Evolutionary conservation across 2,797 vertebrate genomes (phyloP).

Genomic region (Pteronotus mesoamericanus): DNA sequence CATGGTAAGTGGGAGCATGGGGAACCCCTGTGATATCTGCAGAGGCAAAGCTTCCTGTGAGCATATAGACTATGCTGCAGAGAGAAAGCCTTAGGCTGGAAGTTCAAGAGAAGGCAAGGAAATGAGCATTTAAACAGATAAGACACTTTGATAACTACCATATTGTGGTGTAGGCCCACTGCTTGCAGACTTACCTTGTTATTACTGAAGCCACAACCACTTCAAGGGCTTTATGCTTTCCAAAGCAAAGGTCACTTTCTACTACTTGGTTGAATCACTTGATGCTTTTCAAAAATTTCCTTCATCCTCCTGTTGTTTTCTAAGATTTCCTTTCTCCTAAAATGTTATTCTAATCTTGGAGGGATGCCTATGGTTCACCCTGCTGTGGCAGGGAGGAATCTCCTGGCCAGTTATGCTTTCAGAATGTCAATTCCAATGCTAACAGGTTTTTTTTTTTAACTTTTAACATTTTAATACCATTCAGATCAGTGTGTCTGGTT

Average conservation of each 20-base stretch:
- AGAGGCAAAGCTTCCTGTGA: neutral
- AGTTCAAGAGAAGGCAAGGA: neutral
- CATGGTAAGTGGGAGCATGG: conserved; percentile 12
- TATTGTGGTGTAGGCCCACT: neutral
- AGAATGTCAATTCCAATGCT: neutral
- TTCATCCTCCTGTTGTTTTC: neutral
- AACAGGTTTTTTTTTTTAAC: neutral
- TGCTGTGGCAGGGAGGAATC: neutral
- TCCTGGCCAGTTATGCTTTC: neutral
- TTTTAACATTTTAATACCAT: neutral
- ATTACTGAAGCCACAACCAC: neutral
- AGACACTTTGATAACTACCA: neutral
- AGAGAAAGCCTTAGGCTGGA: neutral
- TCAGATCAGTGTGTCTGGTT: neutral
- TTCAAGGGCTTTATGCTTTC: neutral
- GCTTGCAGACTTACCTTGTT: neutral
- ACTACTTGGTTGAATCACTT: neutral
- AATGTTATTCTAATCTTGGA: neutral
- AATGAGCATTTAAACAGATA: neutral
- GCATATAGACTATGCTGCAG: neutral
- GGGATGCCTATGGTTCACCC: neutral
- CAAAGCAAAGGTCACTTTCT: neutral
- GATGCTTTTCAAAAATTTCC: neutral
- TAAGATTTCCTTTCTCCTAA: neutral
- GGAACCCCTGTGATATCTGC: neutral